Percentiles rank a stretch among this genome's conserved stretches.
Evolutionary conservation across 2,797 vertebrate genomes (phyloP).

Genomic region (Sebastes minor): DNA sequence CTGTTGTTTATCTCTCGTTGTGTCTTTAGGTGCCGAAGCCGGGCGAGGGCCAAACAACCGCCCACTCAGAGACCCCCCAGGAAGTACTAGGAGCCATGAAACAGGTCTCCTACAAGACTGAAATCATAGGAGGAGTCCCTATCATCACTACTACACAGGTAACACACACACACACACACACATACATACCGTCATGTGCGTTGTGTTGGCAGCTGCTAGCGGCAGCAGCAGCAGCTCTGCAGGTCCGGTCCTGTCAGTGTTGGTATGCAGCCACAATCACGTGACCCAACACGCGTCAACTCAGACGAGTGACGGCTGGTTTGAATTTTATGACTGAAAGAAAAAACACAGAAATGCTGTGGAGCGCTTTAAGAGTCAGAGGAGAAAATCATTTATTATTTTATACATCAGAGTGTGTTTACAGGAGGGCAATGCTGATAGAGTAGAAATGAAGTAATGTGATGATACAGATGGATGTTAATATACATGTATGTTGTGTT

Average conservation of each 20-base stretch:
- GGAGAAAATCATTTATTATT: too few relatives aligned
- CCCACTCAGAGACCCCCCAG: conserved; percentile 78
- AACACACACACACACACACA: conserved; percentile 2
- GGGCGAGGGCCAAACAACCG: conserved; percentile 79
- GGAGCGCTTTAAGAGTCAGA: not conserved
- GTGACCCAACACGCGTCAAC: not conserved
- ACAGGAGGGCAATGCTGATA: too few relatives aligned
- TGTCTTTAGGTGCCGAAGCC: conserved; percentile 91
- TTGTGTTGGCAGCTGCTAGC: not conserved
- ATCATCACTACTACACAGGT: conserved; percentile 96
- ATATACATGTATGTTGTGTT: not conserved
- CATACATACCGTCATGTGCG: not conserved
- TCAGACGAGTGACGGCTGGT: conserved; percentile 9
- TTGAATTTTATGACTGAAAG: not conserved
- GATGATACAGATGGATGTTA: not conserved
- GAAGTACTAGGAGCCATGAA: conserved; percentile 86
- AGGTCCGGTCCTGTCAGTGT: conserved; percentile 44
- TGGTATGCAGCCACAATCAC: conserved; percentile 37
- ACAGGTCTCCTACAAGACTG: conserved; percentile 94
- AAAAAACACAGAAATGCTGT: not conserved
- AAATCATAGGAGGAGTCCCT: conserved; percentile 95
- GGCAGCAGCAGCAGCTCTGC: not conserved
- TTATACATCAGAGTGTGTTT: too few relatives aligned
- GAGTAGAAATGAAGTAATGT: rapidly evolving
- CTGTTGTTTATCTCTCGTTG: not conserved